Conservation (phyloP, 1,140 invertebrate species). For the Zaprionus davidi region DNA sequence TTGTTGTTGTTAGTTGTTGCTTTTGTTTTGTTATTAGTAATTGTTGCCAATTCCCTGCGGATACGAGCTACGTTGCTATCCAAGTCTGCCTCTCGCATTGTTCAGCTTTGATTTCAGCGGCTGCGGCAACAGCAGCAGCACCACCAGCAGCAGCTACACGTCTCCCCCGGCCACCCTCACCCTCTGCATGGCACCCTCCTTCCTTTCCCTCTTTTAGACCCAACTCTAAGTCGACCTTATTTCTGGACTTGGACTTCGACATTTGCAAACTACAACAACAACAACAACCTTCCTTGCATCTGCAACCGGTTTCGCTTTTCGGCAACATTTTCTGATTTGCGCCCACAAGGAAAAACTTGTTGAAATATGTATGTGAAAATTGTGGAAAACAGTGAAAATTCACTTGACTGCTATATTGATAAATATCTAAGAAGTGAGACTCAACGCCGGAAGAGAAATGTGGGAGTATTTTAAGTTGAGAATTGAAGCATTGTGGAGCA, state of each 20-base stretch:
- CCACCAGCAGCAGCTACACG: constrained; percentile 26
- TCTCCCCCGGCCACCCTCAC: not conserved
- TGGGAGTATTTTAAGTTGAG: not conserved
- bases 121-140: constrained; percentile 16
- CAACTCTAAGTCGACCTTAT: constrained; percentile 50
- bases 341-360: constrained; percentile 34
- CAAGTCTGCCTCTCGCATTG: constrained; percentile 65
- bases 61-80: constrained; percentile 59
- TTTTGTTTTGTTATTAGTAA: constrained; percentile 70
- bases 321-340: constrained; percentile 36
- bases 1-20: constrained; percentile 48
- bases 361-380: constrained; percentile 25
- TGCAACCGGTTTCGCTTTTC: constrained; percentile 50
- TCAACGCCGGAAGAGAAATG: not conserved
- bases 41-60: constrained; percentile 79
- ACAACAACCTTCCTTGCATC: constrained; percentile 1
- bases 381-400: not conserved
- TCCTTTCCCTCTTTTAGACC: not conserved
- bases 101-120: constrained; percentile 55
- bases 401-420: constrained; percentile 1
- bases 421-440: not conserved
- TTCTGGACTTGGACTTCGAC: constrained; percentile 64
- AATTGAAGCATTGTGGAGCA: not conserved
- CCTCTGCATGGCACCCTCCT: not conserved
- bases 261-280: constrained; percentile 48